Evolutionary conservation across 2,113 vertebrate species (phyloP).

Genomic region (Atherinomorus stipes): DNA sequence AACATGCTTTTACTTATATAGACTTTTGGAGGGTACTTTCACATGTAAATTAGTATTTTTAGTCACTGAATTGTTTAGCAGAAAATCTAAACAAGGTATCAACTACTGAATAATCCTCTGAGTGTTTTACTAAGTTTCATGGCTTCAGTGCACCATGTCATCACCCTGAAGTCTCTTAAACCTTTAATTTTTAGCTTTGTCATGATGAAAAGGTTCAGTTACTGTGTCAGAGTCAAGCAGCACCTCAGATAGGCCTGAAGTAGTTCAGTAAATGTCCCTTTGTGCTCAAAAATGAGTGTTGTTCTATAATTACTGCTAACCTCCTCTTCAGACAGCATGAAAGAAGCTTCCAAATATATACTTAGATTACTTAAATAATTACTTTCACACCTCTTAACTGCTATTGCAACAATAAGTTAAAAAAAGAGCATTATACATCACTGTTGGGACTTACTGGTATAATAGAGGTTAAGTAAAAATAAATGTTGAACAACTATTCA

Average conservation of each 20-base stretch:
- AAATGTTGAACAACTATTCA: too few species aligned
- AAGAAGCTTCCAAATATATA: neutral
- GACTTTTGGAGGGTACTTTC: too few species aligned
- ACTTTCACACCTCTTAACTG: neutral
- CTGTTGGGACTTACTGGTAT: too few species aligned
- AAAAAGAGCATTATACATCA: neutral
- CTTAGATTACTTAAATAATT: neutral
- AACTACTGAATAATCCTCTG: neutral
- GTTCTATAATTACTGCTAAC: too few species aligned
- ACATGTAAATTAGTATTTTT: too few species aligned
- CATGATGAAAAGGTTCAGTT: slow-evolving; percentile 21
- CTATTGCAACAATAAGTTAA: neutral
- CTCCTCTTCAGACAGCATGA: neutral
- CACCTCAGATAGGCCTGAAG: too few species aligned
- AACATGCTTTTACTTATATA: too few species aligned
- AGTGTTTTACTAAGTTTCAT: slow-evolving; percentile 4
- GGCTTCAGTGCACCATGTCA: slow-evolving; percentile 13
- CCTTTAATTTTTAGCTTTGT: slow-evolving; percentile 30
- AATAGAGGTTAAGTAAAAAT: too few species aligned
- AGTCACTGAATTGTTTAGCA: neutral
- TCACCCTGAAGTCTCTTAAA: slow-evolving; percentile 11
- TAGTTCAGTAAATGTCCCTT: neutral
- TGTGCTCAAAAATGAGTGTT: too few species aligned
- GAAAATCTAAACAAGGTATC: neutral
- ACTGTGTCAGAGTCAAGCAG: slow-evolving; percentile 1